These are phyloP conservation scores for Hiodon tergisus DNA, from an alignment of 2,113 vertebrate species.

Conservation along the genomic window DNA sequence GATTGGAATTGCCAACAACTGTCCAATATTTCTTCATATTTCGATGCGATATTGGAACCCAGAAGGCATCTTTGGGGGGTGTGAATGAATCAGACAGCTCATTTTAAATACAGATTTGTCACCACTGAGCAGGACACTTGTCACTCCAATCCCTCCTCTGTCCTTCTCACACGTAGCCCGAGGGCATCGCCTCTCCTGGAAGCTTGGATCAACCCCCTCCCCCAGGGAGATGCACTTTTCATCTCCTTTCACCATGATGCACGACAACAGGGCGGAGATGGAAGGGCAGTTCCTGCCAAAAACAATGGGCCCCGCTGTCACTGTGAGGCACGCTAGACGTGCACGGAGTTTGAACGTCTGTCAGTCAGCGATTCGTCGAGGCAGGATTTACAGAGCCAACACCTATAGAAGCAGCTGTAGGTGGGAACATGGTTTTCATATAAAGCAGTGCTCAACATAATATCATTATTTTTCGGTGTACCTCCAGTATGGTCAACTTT, in stretches of 20 bases:
- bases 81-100: background rate
- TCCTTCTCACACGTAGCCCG: background rate
- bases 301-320: conserved; percentile 30
- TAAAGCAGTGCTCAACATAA: background rate
- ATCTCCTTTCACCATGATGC: conserved; percentile 23
- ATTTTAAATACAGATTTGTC: background rate
- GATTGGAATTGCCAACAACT: background rate
- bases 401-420: background rate
- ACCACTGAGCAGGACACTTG: background rate
- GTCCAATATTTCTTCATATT: background rate
- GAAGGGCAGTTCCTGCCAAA: conserved; percentile 43
- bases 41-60: background rate
- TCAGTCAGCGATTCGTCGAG: background rate
- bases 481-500: background rate
- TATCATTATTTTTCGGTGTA: background rate
- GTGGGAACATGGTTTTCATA: background rate
- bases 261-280: conserved; percentile 38
- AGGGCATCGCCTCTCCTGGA: too few species aligned
- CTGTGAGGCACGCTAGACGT: conserved; percentile 13
- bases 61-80: background rate
- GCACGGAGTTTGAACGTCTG: background rate
- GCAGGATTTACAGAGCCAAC: background rate
- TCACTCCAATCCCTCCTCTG: background rate
- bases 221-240: background rate
- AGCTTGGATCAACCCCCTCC: background rate